phyloP scores from a whole-genome alignment of 2,113 vertebrate genomes.

The Patagioenas fasciata region DNA sequence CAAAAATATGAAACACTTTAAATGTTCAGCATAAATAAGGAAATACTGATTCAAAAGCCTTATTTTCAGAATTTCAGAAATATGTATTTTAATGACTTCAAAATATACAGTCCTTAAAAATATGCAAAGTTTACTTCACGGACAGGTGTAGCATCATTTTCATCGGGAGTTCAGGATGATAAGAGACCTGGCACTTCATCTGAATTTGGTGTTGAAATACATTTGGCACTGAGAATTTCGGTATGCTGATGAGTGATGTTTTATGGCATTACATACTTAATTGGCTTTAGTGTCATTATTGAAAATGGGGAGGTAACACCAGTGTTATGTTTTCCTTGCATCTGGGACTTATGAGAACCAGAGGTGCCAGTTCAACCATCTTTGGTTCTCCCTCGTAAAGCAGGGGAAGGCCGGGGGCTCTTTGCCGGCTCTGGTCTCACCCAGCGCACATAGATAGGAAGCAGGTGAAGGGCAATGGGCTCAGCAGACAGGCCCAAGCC shows the following conservation, averaged over 20 bases:
- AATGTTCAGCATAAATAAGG: background rate
- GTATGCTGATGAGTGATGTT: background rate
- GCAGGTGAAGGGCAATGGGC: background rate
- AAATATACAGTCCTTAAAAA: background rate
- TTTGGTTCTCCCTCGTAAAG: background rate
- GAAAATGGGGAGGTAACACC: background rate
- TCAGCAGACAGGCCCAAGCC: background rate
- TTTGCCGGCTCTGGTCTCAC: background rate
- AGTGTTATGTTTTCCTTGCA: background rate
- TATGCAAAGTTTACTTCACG: background rate
- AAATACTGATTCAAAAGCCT: background rate
- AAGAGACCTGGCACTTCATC: background rate
- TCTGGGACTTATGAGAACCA: background rate
- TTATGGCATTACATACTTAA: background rate
- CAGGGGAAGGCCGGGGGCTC: background rate
- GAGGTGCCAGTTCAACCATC: background rate
- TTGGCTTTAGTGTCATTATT: background rate
- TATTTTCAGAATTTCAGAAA: background rate
- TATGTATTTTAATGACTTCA: background rate
- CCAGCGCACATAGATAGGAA: accelerated
- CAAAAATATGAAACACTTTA: background rate
- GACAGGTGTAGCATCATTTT: background rate
- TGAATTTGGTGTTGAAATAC: background rate
- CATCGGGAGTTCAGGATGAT: background rate
- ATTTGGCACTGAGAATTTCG: background rate